Conservation (phyloP, 2,888 invertebrate species). For the Papilio demoleus region DNA sequence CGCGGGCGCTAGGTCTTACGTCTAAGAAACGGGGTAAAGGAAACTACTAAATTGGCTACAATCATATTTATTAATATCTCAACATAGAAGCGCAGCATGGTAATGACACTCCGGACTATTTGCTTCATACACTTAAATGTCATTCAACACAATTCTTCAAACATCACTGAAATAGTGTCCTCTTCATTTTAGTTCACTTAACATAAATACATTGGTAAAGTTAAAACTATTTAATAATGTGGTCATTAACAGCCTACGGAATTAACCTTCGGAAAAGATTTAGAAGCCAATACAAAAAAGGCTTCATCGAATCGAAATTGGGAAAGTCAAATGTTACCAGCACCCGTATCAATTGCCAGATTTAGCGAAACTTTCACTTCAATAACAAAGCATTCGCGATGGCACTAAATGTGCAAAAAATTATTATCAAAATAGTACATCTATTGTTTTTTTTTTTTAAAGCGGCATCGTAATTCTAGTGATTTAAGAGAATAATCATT, state of each 20-base stretch:
- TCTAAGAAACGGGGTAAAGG: conserved; percentile 42
- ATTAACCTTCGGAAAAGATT: conserved; percentile 12
- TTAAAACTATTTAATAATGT: conserved; percentile 33
- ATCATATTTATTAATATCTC: conserved; percentile 74
- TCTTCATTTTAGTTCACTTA: conserved; percentile 27
- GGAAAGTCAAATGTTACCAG: conserved; percentile 14
- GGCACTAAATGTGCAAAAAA: conserved; percentile 7
- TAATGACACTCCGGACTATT: conserved; percentile 47
- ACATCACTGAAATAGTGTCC: conserved; percentile 31
- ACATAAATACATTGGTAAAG: conserved; percentile 34
- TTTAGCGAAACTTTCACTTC: conserved; percentile 9
- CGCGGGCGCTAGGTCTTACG: conserved; percentile 17
- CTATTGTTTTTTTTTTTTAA: neutral
- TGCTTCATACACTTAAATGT: conserved; percentile 26
- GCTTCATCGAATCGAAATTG: neutral
- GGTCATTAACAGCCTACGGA: conserved; percentile 4
- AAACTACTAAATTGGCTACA: conserved; percentile 61
- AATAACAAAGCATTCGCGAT: neutral
- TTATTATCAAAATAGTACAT: conserved; percentile 8
- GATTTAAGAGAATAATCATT: neutral
- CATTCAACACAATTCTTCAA: conserved; percentile 35
- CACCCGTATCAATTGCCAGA: conserved; percentile 6
- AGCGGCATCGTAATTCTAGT: neutral
- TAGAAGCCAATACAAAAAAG: conserved; percentile 2
- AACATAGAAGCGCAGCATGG: conserved; percentile 70